Percentiles rank a stretch among this genome's conserved stretches.
Conservation (phyloP, 2,888 invertebrate species). For the Melolontha melolontha region DNA sequence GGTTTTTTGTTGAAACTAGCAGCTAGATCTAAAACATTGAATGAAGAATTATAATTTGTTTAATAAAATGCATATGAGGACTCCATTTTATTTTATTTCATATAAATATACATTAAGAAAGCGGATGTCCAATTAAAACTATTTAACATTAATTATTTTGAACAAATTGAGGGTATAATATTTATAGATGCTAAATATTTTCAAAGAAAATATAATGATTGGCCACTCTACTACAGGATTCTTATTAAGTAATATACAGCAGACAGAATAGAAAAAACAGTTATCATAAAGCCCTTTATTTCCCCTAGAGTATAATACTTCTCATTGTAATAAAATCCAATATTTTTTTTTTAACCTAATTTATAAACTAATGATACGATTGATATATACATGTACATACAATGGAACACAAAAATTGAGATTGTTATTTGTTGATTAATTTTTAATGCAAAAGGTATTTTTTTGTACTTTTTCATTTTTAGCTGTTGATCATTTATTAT, state of each 20-base stretch:
- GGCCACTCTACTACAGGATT: no score
- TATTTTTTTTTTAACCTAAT: constrained; percentile 26
- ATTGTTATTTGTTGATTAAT: constrained; percentile 20
- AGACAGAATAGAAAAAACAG: background rate
- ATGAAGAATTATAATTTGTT: constrained; percentile 65
- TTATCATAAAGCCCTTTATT: constrained; percentile 26
- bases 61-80: constrained; percentile 39
- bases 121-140: no score
- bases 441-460: constrained; percentile 26
- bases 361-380: no score
- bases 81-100: background rate
- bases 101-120: no score
- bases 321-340: constrained; percentile 17
- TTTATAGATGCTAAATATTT: no score
- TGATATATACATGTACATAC: constrained; percentile 24
- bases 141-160: no score
- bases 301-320: constrained; percentile 22
- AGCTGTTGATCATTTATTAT: constrained; percentile 3
- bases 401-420: constrained; percentile 30
- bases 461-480: constrained; percentile 28
- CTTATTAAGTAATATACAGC: no score
- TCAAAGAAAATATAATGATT: no score
- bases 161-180: no score
- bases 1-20: constrained; percentile 69
- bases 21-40: constrained; percentile 50